Conservation (phyloP, 2,888 invertebrate species). For the Bhutanitis thaidina region DNA sequence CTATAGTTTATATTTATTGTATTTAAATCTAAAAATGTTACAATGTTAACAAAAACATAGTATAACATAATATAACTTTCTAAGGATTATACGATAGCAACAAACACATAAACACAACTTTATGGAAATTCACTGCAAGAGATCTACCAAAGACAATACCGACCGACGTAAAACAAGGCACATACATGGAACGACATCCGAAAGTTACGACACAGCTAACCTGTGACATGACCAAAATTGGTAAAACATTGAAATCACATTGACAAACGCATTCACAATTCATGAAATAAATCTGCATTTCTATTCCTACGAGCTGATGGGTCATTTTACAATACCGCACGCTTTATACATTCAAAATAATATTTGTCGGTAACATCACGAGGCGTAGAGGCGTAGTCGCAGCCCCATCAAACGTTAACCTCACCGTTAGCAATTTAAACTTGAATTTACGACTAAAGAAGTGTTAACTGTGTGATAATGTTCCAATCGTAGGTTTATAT, state of each 20-base stretch:
- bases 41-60: no score
- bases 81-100: neutral
- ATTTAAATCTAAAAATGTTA: no score
- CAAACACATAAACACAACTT: neutral
- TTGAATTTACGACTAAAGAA: constrained; percentile 9
- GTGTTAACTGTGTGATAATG: constrained; percentile 13
- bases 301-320: constrained; percentile 14
- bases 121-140: neutral
- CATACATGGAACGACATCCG: constrained; percentile 20
- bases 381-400: constrained; percentile 26
- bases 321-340: constrained; percentile 7
- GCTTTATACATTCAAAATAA: neutral
- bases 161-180: constrained; percentile 7
- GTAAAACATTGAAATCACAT: constrained; percentile 33
- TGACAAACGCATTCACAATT: constrained; percentile 14
- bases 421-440: constrained; percentile 25
- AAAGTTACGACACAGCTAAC: constrained; percentile 34
- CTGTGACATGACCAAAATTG: constrained; percentile 35
- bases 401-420: constrained; percentile 30
- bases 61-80: neutral
- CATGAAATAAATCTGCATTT: neutral
- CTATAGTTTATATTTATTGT: no score
- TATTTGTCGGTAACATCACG: constrained; percentile 5
- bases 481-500: constrained; percentile 3
- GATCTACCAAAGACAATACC: constrained; percentile 3